A percentile compares a stretch with the other conserved stretches of the same genome.
Conservation (phyloP, 2,888 invertebrate species). For the Meliscaeva auricollis region DNA sequence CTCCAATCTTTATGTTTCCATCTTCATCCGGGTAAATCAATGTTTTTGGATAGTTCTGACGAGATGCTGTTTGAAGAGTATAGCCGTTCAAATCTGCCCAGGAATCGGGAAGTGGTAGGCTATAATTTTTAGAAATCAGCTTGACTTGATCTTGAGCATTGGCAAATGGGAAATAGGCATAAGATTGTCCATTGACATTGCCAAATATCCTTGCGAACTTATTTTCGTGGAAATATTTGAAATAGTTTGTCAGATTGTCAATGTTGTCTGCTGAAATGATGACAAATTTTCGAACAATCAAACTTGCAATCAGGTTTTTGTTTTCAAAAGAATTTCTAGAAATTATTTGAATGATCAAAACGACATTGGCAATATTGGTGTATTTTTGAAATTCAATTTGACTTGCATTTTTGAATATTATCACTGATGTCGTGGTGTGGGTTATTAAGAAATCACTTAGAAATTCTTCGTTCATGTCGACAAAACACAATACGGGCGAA, state of each 20-base stretch:
- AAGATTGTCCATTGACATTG: background rate
- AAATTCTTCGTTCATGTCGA: background rate
- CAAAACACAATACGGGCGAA: conserved; percentile 1
- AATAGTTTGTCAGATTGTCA: background rate
- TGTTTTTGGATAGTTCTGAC: background rate
- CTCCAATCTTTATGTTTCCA: background rate
- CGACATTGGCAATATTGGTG: background rate
- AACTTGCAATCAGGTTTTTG: background rate
- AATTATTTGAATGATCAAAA: conserved; percentile 13
- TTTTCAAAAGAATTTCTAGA: background rate
- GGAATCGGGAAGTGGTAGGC: background rate
- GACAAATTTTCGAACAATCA: conserved; percentile 37
- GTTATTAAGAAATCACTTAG: conserved; percentile 17
- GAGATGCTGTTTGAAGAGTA: conserved; percentile 9
- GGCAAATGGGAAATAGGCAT: conserved; percentile 24
- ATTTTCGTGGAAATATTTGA: conserved; percentile 18
- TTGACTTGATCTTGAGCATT: background rate
- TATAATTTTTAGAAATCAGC: background rate
- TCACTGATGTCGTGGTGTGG: background rate
- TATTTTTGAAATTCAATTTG: background rate
- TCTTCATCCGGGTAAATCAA: background rate
- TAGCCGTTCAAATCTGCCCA: conserved; percentile 35
- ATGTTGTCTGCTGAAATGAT: conserved; percentile 7
- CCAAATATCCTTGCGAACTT: conserved; percentile 54
- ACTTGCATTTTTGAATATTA: background rate